Percentiles rank a stretch among this genome's conserved stretches.
Conservation (phyloP, 2,113 vertebrate species). For the Mirza zaza region DNA sequence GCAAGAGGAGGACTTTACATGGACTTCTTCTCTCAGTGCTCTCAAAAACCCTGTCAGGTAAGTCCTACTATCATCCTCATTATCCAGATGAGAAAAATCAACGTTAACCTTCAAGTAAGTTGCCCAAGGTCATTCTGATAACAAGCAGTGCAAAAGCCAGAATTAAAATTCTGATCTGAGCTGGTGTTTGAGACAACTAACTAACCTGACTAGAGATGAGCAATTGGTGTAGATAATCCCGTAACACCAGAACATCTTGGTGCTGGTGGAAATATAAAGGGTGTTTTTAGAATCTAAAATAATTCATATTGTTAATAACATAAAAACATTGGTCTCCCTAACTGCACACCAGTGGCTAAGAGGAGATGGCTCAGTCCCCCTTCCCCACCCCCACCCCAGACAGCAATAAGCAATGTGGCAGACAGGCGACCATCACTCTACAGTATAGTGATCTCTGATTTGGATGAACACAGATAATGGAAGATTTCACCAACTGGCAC, state of each 20-base stretch:
- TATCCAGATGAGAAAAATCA: constrained; percentile 26
- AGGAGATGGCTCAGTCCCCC: background rate
- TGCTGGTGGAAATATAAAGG: background rate
- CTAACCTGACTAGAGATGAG: background rate
- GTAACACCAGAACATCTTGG: background rate
- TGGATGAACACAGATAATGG: background rate
- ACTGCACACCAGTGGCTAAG: background rate
- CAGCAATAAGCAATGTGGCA: background rate
- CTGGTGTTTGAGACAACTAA: background rate
- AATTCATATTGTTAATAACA: background rate
- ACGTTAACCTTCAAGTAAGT: background rate
- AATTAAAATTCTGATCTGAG: background rate
- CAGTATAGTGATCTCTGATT: background rate
- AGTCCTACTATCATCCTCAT: background rate
- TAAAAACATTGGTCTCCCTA: background rate
- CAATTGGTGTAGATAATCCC: background rate
- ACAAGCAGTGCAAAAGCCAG: background rate
- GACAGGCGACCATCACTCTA: background rate
- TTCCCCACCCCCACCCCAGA: too few relatives aligned
- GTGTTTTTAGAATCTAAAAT: background rate
- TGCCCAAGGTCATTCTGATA: background rate
- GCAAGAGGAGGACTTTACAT: accelerated
- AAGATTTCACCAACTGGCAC: background rate
- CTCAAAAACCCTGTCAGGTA: background rate
- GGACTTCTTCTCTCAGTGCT: background rate